Base-by-base conservation (phyloP, 2,888 invertebrate genomes). In the Lacanobia wlatinum region DNA sequence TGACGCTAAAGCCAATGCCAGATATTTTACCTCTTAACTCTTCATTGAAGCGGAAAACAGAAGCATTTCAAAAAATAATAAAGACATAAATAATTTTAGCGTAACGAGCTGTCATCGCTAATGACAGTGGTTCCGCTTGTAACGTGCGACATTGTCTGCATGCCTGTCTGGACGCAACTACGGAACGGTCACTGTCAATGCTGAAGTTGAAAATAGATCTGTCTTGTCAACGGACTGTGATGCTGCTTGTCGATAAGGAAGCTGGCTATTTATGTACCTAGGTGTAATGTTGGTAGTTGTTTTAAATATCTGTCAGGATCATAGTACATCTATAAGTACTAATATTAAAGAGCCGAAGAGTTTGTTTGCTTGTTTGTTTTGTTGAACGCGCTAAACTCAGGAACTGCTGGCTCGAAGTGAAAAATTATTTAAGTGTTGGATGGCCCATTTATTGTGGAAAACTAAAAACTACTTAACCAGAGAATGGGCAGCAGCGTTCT, bases 161-260 rank as follows among this genome's bases (percentile, higher is more conserved):
- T 60, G 71, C 67, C 72, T 69, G 62, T 64, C 61, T 8, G 67
- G 55, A n/a, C 66, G 43, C 21, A 52, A 34, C 65, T 71, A 63
- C 70, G 52, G 58, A 77, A 66, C 74, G 72, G 58, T 71, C 86
- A 80, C 48, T 87, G 84, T 74, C 84, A 85, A 78, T 82, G 80
- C 60, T 67, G 21, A n/a, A 7, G 18, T 40, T 55, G 18, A 68
- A 84, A 87, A 84, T 84, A 84, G 84, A 75, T 10, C 34, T 9
- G 60, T 43, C 46, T 52, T 40, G 83, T 48, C 38, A 23, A 38
- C 55, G 12, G 7, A 23, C 52, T 12, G 48, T 40, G 14, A 61
- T 7, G 52, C 61, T 56, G 43, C 28, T 28, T n/a, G 61, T 71
- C 56, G 21, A 72, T 79, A 59, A n/a, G 73, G 72, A 83, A 83